Evolutionary conservation across 2,888 invertebrate species (phyloP), one percentile per base, ranked within the genome.

Genomic region (Gari tellinella): DNA sequence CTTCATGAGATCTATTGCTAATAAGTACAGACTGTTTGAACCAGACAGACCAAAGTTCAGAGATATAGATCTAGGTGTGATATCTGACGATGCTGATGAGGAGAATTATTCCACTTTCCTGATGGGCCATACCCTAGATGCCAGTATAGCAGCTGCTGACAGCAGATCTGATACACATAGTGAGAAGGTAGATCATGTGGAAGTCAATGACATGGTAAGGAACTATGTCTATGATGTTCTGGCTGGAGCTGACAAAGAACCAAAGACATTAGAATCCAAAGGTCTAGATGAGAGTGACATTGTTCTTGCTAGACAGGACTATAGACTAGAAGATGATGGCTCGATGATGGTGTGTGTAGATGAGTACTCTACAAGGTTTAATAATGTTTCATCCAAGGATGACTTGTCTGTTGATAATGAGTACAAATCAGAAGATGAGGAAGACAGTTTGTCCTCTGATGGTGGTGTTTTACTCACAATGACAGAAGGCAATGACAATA

Each of bases 1-100:
- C 10, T 81, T 77, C 53, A 81, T 84, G 12, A 75, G 63, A 48
- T 66, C 76, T n/a, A 81, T 84, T 62, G 81, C 80, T 17, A 56
- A 73, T 8, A 75, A 75, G 23, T 85, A 85, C 45, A 52, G 72
- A 15, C 62, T 83, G 15, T 78, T 81, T 58, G 58, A 72, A 31
- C 51, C 69, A 41, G n/a, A 21, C 2, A 48, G 51, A 46, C 23
- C 45, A 23, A 48, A 58, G 15, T 61, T 61, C 15, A 58, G 60
- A 38, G n/a, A 52, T 12, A 23, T 41, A 8, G 21, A 52, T 43
- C 10, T 51, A 38, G 57, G 26, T 46, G 49, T 23, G 12, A 5
- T 31, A 25, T 17, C 12, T 12, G 38, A 15, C 38, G 49, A 49
- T 21, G 23, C 15, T 2, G 57, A 45, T 31, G 17, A 46, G 17